These are phyloP conservation scores for Drosophila austrosaltans DNA, from an alignment of 2,888 invertebrate species.

Conservation along the genomic window DNA sequence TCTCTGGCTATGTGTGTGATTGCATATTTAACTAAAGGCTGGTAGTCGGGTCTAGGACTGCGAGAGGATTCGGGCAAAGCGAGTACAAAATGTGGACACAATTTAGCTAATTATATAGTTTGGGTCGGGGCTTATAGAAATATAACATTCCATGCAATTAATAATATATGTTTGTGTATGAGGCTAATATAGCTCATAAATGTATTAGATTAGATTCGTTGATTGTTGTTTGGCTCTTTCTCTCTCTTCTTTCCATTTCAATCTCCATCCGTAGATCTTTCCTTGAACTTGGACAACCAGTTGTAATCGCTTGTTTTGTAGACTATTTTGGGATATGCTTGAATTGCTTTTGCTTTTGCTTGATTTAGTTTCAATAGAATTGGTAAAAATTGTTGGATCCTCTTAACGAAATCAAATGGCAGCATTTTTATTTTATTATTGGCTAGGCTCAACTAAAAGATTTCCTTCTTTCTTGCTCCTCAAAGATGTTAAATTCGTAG, in stretches of 20 bases:
- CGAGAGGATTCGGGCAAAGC: constrained; percentile 25
- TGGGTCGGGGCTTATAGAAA: constrained; percentile 39
- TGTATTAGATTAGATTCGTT: constrained; percentile 53
- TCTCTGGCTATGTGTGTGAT: constrained; percentile 18
- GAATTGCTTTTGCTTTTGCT: constrained; percentile 69
- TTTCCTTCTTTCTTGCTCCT: constrained; percentile 2
- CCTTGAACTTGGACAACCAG: constrained; percentile 71
- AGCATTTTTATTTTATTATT: constrained; percentile 35
- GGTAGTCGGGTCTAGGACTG: constrained; percentile 33
- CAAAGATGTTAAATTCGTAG: constrained; percentile 14
- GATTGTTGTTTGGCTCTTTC: constrained; percentile 59
- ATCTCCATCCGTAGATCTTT: constrained; percentile 44
- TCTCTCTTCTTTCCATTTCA: constrained; percentile 9
- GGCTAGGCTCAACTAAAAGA: constrained; percentile 44
- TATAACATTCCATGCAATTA: constrained; percentile 30
- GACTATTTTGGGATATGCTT: constrained; percentile 78
- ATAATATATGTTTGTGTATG: constrained; percentile 45
- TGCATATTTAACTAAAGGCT: constrained; percentile 57
- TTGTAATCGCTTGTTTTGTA: constrained; percentile 61
- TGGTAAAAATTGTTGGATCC: constrained; percentile 23
- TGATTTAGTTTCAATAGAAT: constrained; percentile 34
- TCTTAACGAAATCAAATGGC: constrained; percentile 34
- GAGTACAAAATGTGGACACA: constrained; percentile 62
- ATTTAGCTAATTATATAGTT: constrained; percentile 62
- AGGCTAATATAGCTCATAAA: constrained; percentile 73